Conservation (phyloP, 2,113 vertebrate genomes). For the Meriones unguiculatus region DNA sequence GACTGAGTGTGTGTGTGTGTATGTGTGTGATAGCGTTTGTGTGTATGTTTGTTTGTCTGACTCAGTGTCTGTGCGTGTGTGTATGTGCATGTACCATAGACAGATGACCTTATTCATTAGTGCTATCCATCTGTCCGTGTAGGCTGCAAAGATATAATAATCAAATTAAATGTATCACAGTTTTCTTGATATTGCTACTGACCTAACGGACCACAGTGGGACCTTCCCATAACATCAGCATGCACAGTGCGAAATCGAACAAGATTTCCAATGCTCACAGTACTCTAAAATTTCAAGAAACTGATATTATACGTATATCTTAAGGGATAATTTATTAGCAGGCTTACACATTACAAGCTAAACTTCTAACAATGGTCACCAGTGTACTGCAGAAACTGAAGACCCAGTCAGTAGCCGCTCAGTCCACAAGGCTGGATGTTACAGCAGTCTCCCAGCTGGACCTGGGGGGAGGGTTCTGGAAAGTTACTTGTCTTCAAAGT, state of each 20-base stretch:
- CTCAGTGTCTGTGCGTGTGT: not conserved
- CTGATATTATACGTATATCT: no score
- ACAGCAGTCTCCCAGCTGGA: not conserved
- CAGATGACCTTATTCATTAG: not conserved
- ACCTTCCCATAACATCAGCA: not conserved
- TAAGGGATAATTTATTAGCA: not conserved
- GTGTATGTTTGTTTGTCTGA: not conserved
- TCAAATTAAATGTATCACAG: not conserved
- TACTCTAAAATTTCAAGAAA: conserved; percentile 27
- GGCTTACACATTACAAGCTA: no score
- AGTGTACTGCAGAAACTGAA: not conserved
- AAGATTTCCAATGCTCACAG: not conserved
- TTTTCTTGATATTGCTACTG: not conserved
- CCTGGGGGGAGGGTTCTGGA: not conserved
- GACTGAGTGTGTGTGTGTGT: not conserved
- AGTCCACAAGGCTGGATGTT: no score
- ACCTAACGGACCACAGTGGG: not conserved
- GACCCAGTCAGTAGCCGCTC: not conserved
- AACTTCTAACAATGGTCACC: no score
- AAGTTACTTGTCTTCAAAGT: not conserved
- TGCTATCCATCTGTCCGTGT: not conserved
- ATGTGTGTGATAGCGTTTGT: not conserved
- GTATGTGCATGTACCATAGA: no score
- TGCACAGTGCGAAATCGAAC: conserved; percentile 6
- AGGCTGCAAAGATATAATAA: not conserved